Base-by-base conservation (phyloP, 2,888 invertebrate species). In the Amphipyra berbera region DNA sequence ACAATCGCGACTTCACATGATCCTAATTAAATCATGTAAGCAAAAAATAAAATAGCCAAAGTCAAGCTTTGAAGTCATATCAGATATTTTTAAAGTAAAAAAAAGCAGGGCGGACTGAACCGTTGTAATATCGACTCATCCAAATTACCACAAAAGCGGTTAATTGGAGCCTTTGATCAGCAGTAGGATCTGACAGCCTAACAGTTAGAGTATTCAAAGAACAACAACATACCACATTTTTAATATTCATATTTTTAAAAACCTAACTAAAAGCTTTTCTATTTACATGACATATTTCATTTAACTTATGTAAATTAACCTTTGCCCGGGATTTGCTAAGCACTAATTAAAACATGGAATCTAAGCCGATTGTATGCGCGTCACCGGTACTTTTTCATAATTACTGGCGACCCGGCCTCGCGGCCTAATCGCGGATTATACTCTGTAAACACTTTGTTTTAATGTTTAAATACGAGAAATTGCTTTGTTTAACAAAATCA, bases 281-380 rank as follows among this genome's bases (percentile, higher is more conserved):
- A 59, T 73, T 68, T 60, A 35, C 41, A 48, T 41, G 33, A 42
- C 9, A 48, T 67, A 49, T 73, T 74, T 68, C 68, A 69, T 74
- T 68, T 50, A 74, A 61, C 54, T 69, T 47, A 52, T 60, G 52
- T 61, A 54, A 70, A 75, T 58, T 55, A 48, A 62, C 50, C 55
- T 45, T 42, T 55, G 7, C 14, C 42, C 10, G 12, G 49, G 74
- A 61, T 58, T 61, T 42, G 70, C 10, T 54, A 47, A 58, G 54
- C 62, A 48, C 50, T 71, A 69, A 71, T 75, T 71, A 71, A 74
- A 75, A 70, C 71, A 70, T 75, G 76, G 7, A 62, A 47, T 58
- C 15, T 71, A 70, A 71, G 61, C 75, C 44, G 71, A 69, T 62
- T 62, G 70, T 75, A 52, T 46, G 55, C 75, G 21, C 50, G 57